Base-by-base conservation (phyloP, 2,113 vertebrate species). In the Corythoichthys haematopterus region DNA sequence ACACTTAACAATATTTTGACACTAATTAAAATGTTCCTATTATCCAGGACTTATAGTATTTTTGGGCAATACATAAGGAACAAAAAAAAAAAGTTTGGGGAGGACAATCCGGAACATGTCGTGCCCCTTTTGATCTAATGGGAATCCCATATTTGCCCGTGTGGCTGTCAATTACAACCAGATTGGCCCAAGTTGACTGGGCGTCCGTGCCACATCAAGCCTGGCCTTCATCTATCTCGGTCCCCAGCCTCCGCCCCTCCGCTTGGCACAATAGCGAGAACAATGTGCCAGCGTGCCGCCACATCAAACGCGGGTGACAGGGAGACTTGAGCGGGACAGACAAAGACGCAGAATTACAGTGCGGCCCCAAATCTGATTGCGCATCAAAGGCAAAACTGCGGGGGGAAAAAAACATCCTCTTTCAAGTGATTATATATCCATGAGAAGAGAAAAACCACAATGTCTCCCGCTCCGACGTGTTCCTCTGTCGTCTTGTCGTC, bases 371-470 rank as follows among this genome's bases (percentile, higher is more conserved):
- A 86, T 87, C 81, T 87, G 85, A 90, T 88, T 90, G 85, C 85
- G 83, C 87, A 90, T 90, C 88, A 88, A 88, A 88, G 88, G 66
- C 68, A 82, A 79, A 72, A 80, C 33, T 56, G 55, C 75, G 73
- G 82, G 77, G 81, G 76, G 74, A 87, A 87, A 83, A 83, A 88
- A 87, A 82, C 74, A 77, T 87, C 80, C 85, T 87, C 78, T 90
- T 57, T 88, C 87, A 90, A 90, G 85, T 88, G 88, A 90, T 90
- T 88, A 87, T 88, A 85, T 76, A 72, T 87, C 87, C 88, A 90
- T 80, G 85, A 82, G 88, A 87, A 85, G 80, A 81, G 60, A 89
- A 87, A 89, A 87, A 81, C 85, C 87, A 80, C 87, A 90, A 73
- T 62, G 72, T 64, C 76, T 69, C 64, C 79, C 72, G 74, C 63